Percentiles rank a stretch among this genome's conserved stretches.
Conservation (phyloP, 1,140 invertebrate species). For the Ericerus pela region DNA sequence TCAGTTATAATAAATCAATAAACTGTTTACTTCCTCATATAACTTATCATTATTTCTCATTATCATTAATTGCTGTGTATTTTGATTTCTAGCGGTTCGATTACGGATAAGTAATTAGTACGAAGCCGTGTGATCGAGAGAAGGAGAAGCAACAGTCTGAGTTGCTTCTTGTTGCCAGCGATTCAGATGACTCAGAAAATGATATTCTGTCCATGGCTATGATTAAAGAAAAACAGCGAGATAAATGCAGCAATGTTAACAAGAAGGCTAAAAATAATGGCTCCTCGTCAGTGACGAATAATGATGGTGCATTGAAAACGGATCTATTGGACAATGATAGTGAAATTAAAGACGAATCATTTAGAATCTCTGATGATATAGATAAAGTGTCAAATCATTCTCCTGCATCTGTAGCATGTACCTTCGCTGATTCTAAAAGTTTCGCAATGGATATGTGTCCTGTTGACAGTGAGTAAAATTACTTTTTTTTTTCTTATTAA, state of each 20-base stretch:
- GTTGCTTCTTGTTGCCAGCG: conserved; percentile 7
- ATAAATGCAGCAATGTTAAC: conserved; percentile 2
- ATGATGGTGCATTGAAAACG: not conserved
- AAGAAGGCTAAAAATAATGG: conserved; percentile 9
- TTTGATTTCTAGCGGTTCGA: too few species aligned
- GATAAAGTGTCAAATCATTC: conserved; percentile 2
- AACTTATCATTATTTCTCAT: too few species aligned
- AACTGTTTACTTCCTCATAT: too few species aligned
- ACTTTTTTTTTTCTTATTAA: too few species aligned
- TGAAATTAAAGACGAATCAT: conserved; percentile 7
- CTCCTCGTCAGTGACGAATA: not conserved
- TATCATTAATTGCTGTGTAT: too few species aligned
- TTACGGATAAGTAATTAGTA: not conserved
- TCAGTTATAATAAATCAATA: too few species aligned
- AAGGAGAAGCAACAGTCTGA: conserved; percentile 9
- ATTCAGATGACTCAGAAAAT: conserved; percentile 4
- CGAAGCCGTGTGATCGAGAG: not conserved
- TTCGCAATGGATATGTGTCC: conserved; percentile 8
- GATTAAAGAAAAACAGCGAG: conserved; percentile 6
- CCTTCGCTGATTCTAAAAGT: conserved; percentile 3
- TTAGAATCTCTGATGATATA: conserved; percentile 4
- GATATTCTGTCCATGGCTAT: conserved; percentile 11
- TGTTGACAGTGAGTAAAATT: not conserved
- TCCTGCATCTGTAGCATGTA: not conserved
- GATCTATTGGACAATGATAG: conserved; percentile 1